phyloP scores from a whole-genome alignment of 2,113 vertebrate species.

The Myotis davidii region DNA sequence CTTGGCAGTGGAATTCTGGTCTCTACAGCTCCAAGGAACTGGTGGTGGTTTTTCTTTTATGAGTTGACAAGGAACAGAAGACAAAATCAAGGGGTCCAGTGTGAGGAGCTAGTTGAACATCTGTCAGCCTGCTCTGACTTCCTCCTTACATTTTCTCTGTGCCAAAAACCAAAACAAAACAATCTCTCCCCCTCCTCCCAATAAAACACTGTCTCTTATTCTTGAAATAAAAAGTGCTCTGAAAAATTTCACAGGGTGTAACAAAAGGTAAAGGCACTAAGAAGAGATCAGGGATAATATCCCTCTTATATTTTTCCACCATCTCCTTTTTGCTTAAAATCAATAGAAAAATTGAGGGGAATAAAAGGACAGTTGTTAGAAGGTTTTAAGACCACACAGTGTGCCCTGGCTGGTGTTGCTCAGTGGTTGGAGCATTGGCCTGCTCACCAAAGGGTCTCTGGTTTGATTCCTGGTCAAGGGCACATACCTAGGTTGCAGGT shows the following conservation, averaged over 20 bases:
- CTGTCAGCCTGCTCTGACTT: not conserved
- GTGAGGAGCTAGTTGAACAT: not conserved
- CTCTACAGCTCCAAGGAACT: slow-evolving; percentile 6
- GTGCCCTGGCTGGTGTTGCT: too few relatives aligned
- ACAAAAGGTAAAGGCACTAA: not conserved
- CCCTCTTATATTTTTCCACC: not conserved
- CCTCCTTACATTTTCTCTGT: not conserved
- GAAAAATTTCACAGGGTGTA: slow-evolving; percentile 19
- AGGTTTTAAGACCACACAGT: not conserved
- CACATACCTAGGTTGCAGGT: too few relatives aligned
- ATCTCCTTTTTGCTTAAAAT: slow-evolving; percentile 17
- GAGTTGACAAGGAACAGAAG: not conserved
- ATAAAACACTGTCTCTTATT: not conserved
- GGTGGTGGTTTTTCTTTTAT: slow-evolving; percentile 32
- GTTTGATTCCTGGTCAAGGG: too few relatives aligned
- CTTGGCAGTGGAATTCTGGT: not conserved
- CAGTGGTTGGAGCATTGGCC: too few relatives aligned
- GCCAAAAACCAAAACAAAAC: not conserved
- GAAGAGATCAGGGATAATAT: not conserved
- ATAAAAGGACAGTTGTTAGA: not conserved
- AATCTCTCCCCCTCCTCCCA: not conserved
- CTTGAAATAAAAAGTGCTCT: slow-evolving; percentile 31
- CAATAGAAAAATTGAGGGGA: not conserved
- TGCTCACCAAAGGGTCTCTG: too few relatives aligned
- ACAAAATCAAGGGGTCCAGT: not conserved